Evolutionary conservation across 2,113 vertebrate genomes (phyloP).

Genomic region (Phylloscopus trochilus): DNA sequence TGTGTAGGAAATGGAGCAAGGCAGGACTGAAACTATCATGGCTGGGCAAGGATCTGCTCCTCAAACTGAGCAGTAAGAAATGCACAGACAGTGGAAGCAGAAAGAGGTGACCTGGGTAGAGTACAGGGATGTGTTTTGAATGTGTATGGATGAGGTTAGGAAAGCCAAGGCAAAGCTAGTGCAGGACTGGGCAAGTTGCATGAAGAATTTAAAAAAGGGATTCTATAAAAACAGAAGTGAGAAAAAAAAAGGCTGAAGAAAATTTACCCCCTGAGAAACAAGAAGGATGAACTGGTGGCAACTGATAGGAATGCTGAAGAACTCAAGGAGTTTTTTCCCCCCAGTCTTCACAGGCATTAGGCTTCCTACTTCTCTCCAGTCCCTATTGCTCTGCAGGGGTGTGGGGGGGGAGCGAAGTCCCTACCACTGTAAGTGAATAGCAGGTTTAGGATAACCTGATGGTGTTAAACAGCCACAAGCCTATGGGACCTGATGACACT

Average conservation of each 20-base stretch:
- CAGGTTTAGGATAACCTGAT: background rate
- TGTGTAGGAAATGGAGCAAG: background rate
- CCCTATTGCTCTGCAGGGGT: background rate
- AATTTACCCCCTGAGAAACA: background rate
- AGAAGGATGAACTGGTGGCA: background rate
- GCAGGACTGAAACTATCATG: background rate
- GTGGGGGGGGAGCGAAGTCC: background rate
- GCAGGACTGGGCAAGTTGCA: background rate
- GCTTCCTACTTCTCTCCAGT: background rate
- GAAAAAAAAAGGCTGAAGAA: background rate
- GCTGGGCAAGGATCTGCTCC: background rate
- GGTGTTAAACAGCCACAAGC: background rate
- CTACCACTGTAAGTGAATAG: fast-evolving
- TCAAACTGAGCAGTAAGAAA: background rate
- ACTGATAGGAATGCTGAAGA: background rate
- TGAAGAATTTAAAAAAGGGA: background rate
- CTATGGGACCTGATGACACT: background rate
- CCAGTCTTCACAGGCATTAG: background rate
- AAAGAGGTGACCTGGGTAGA: background rate
- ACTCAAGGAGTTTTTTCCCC: background rate
- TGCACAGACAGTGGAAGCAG: background rate
- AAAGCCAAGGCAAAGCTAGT: background rate
- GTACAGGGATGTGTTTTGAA: background rate
- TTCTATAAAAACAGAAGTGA: background rate
- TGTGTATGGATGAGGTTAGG: background rate